Percentiles rank a stretch among this genome's conserved stretches.
Conservation (phyloP, 2,888 invertebrate genomes). For the Drosophila borborema region DNA sequence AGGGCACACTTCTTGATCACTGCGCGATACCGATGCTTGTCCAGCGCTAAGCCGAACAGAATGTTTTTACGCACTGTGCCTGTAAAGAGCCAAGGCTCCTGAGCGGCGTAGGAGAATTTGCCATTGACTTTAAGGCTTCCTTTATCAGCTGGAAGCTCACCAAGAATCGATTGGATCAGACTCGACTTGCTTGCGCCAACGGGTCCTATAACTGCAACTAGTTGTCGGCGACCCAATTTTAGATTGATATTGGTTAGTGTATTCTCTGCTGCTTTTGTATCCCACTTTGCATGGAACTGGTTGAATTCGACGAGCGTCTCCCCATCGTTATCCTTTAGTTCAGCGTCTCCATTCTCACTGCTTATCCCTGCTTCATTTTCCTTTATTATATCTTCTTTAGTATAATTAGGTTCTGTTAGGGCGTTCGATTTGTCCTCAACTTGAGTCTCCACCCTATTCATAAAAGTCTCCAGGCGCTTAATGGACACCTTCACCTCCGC, state of each 20-base stretch:
- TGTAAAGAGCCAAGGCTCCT: slow-evolving; percentile 93
- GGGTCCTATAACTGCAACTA: slow-evolving; percentile 89
- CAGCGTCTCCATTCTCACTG: slow-evolving; percentile 11
- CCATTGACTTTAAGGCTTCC: slow-evolving; percentile 87
- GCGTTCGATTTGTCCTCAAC: slow-evolving; percentile 70
- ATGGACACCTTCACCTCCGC: slow-evolving; percentile 88
- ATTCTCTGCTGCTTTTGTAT: slow-evolving; percentile 87
- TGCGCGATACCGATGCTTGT: slow-evolving; percentile 87
- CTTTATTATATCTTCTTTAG: slow-evolving; percentile 18
- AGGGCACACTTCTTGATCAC: slow-evolving; percentile 86
- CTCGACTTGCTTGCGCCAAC: slow-evolving; percentile 89
- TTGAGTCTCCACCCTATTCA: slow-evolving; percentile 86
- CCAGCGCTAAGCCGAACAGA: slow-evolving; percentile 87
- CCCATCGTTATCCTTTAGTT: slow-evolving; percentile 14
- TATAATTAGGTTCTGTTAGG: slow-evolving; percentile 2
- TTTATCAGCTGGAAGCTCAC: slow-evolving; percentile 85
- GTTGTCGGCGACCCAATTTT: slow-evolving; percentile 87
- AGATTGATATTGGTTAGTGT: slow-evolving; percentile 89
- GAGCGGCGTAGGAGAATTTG: slow-evolving; percentile 90
- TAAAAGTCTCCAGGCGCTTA: slow-evolving; percentile 86
- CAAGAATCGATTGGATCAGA: slow-evolving; percentile 86
- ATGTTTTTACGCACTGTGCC: slow-evolving; percentile 88
- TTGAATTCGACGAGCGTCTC: slow-evolving; percentile 86
- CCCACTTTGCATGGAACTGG: slow-evolving; percentile 90
- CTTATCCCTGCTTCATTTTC: slow-evolving; percentile 42